Evolutionary conservation across 2,888 invertebrate species (phyloP).

Genomic region (Cryptophagus acutangulus): DNA sequence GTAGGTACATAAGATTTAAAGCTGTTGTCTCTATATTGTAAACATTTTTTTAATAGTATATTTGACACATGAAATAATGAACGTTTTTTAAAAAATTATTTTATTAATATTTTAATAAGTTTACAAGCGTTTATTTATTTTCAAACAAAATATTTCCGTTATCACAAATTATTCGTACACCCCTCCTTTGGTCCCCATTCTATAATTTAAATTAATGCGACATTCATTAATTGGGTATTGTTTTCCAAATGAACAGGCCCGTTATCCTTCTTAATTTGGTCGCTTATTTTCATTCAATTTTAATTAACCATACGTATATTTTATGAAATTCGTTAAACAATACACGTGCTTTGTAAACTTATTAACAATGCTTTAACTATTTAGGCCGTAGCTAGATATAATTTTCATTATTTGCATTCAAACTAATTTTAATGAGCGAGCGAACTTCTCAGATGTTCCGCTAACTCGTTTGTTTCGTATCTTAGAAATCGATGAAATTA

Average conservation of each 20-base stretch:
- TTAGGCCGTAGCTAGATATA: slow-evolving; percentile 21
- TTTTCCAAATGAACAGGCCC: too few species aligned
- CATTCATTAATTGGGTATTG: too few species aligned
- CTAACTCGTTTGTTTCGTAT: too few species aligned
- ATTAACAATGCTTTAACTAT: slow-evolving; percentile 14
- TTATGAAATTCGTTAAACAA: slow-evolving; percentile 1
- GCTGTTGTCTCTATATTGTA: slow-evolving; percentile 28
- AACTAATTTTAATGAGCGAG: too few species aligned
- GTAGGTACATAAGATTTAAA: slow-evolving; percentile 31
- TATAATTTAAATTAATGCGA: background rate
- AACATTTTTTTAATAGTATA: too few species aligned
- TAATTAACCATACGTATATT: background rate
- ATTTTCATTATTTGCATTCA: slow-evolving; percentile 6
- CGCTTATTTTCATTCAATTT: slow-evolving; percentile 1
- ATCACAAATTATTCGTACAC: background rate
- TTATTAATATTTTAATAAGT: slow-evolving; percentile 19
- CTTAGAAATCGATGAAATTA: too few species aligned
- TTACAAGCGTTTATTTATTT: slow-evolving; percentile 19
- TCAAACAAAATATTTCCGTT: slow-evolving; percentile 1
- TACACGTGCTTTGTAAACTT: slow-evolving; percentile 27
- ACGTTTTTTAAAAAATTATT: slow-evolving; percentile 23
- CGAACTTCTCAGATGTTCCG: too few species aligned
- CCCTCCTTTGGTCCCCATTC: slow-evolving; percentile 3
- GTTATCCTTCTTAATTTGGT: too few species aligned
- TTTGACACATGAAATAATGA: slow-evolving; percentile 24